These are phyloP conservation scores for Leiothrix lutea DNA, from an alignment of 2,113 vertebrate species.

Conservation along the genomic window DNA sequence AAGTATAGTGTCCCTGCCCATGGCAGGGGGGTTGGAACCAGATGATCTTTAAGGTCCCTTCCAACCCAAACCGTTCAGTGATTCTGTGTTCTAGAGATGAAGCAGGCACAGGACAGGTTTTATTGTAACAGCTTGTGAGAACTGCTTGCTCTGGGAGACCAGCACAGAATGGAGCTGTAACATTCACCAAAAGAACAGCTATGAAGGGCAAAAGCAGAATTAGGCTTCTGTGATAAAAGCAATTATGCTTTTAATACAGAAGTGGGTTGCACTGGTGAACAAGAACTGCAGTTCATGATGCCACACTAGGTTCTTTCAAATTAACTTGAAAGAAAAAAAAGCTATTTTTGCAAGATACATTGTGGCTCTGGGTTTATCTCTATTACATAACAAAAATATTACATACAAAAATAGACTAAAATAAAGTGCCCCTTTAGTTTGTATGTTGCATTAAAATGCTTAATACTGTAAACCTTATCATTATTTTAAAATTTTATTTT, in stretches of 20 bases:
- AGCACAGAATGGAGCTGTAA: not conserved
- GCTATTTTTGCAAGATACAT: not conserved
- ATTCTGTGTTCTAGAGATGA: not conserved
- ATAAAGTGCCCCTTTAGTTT: constrained; percentile 57
- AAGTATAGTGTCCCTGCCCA: not conserved
- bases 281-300: not conserved
- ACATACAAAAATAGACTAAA: constrained; percentile 72
- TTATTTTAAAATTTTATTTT: constrained; percentile 59
- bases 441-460: constrained; percentile 64
- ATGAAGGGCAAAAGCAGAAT: not conserved
- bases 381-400: constrained; percentile 59
- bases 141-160: not conserved
- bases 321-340: constrained; percentile 24
- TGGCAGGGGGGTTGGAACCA: not conserved
- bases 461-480: constrained; percentile 68
- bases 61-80: not conserved
- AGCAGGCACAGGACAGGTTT: not conserved
- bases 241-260: not conserved
- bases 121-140: not conserved
- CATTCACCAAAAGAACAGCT: not conserved
- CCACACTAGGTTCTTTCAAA: constrained; percentile 19
- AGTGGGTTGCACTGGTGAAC: not conserved
- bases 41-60: not conserved
- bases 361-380: constrained; percentile 33
- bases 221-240: not conserved